These are phyloP conservation scores for Nanger granti DNA, from an alignment of 2,113 vertebrate species.

Conservation along the genomic window DNA sequence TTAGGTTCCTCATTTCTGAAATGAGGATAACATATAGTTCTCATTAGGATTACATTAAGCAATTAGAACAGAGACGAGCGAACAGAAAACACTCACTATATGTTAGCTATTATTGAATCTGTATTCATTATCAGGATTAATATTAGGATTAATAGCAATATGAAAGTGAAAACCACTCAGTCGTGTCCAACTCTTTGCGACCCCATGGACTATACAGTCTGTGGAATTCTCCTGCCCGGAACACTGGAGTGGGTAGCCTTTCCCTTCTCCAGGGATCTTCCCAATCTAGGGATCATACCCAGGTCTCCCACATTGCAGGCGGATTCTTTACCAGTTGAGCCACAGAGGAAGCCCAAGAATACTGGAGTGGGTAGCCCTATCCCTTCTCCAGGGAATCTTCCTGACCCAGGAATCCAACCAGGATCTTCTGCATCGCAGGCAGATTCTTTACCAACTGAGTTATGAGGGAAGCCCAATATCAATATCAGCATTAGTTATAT, in stretches of 20 bases:
- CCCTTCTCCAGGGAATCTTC: neutral
- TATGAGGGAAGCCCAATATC: neutral
- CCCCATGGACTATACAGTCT: neutral
- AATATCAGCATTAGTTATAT: neutral
- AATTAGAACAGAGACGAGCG: neutral
- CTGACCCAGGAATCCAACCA: neutral
- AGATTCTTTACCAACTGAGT: neutral
- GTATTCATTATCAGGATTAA: neutral
- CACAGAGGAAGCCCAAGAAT: neutral
- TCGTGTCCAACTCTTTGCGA: fast-evolving
- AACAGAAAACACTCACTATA: neutral
- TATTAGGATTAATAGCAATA: neutral
- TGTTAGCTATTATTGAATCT: neutral
- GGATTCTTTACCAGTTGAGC: neutral
- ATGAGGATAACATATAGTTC: neutral
- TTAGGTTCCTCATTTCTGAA: conserved; percentile 21
- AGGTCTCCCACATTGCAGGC: neutral
- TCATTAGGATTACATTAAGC: neutral
- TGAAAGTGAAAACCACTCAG: neutral
- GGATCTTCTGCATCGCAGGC: neutral
- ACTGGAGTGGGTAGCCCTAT: neutral
- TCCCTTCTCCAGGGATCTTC: neutral
- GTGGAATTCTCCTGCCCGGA: neutral
- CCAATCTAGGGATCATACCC: neutral
- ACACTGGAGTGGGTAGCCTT: neutral